phyloP scores from a whole-genome alignment of 35 echinoderm and acorn worm species.

The Hemicentrotus pulcherrimus region DNA sequence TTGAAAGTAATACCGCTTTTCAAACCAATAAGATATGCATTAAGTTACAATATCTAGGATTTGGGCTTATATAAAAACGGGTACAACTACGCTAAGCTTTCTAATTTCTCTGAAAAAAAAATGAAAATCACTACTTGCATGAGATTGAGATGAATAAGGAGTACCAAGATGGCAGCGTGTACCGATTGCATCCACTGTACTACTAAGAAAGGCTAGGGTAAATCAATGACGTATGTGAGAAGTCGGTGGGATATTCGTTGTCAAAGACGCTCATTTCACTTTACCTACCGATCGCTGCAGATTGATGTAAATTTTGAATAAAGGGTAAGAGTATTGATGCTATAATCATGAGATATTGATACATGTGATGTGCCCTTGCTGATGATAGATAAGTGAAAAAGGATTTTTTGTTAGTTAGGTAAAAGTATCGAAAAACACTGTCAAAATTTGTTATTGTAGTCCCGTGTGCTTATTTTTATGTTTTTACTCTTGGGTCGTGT shows the following conservation, averaged over 20 bases:
- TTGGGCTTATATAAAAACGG: too few species aligned
- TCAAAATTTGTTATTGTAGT: neutral
- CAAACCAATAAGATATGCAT: too few species aligned
- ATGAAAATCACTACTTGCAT: too few species aligned
- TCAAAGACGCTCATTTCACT: neutral
- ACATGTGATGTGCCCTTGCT: neutral
- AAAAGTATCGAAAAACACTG: neutral
- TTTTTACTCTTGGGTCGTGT: neutral
- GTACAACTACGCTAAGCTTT: too few species aligned
- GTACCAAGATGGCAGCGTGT: too few species aligned
- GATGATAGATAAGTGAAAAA: neutral
- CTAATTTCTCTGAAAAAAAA: too few species aligned
- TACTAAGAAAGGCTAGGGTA: too few species aligned
- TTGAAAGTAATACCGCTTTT: too few species aligned
- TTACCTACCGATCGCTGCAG: neutral
- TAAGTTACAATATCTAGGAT: too few species aligned
- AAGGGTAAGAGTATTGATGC: neutral
- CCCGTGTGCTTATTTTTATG: neutral
- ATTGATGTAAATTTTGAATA: neutral
- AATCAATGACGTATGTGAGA: too few species aligned
- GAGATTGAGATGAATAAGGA: too few species aligned
- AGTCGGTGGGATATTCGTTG: neutral
- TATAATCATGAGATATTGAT: neutral
- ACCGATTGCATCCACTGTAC: too few species aligned
- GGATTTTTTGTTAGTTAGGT: neutral